Base-by-base conservation (phyloP, 1,140 invertebrate genomes). In the Calliopsis andreniformis region DNA sequence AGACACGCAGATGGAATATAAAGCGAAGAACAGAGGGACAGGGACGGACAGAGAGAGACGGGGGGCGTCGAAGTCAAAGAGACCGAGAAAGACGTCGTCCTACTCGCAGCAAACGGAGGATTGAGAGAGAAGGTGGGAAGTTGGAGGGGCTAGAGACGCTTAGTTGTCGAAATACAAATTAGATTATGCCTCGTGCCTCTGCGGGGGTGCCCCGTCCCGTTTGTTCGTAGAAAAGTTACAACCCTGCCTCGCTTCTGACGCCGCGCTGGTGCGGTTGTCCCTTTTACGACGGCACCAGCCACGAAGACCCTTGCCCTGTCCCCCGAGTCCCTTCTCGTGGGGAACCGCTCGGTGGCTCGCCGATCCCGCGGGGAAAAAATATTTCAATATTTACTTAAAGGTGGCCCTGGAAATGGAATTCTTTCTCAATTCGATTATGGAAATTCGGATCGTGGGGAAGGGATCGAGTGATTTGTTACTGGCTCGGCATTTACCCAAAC, bases 81-180 rank as follows among this genome's bases (percentile, higher is more conserved):
- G 62, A 28, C 16, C 30, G 23, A 49, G 42, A 49, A 62, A 67
- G 75, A 77, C 39, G 32, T 8, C 2, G n/a, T 18, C 3, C 20
- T 14, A n/a, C n/a, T n/a, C n/a, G n/a, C n/a, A 14, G 12, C 35
- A 23, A 55, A 20, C 16, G 59, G 7, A 35, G n/a, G 53, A 67
- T 42, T n/a, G 49, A 49, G 28, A 63, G 51, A 61, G 47, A 42
- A 35, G 55, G 23, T 3, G 35, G 49, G 23, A 51, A 23, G 55
- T n/a, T n/a, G 42, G 49, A 53, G 73, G 55, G 66, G 49, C 73
- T 63, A 76, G 85, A 76, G 67, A 82, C 82, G 85, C 76, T 86
- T 85, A 86, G 84, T 85, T 80, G 84, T 59, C 86, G 56, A 88
- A 88, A 79, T 88, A 88, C 87, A 88, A 87, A 88, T 88, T 87